Percentiles rank a stretch among this genome's conserved stretches.
These are phyloP conservation scores for Dasypolia templi DNA, from an alignment of 2,888 invertebrate genomes.

Conservation along the genomic window DNA sequence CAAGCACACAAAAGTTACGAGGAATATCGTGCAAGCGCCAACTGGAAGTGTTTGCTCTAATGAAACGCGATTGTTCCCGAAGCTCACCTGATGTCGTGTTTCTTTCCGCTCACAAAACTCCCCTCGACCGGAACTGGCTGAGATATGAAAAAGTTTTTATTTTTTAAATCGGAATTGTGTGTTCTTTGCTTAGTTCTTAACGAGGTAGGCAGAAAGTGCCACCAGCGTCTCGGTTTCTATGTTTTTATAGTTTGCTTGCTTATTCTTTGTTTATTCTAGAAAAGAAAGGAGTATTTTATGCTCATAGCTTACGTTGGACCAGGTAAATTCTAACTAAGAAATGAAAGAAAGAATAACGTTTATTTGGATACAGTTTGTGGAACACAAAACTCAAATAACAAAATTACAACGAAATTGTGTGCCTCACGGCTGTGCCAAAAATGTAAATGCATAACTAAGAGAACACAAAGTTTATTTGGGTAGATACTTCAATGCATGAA, in stretches of 20 bases:
- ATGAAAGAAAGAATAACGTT: too few relatives aligned
- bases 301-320: neutral
- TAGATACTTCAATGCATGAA: too few relatives aligned
- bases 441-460: too few relatives aligned
- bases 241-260: constrained; percentile 32
- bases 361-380: too few relatives aligned
- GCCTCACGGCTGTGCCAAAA: too few relatives aligned
- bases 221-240: constrained; percentile 11
- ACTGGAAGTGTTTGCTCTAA: constrained; percentile 66
- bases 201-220: constrained; percentile 44
- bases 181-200: constrained; percentile 53
- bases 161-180: constrained; percentile 58
- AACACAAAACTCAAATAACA: too few relatives aligned
- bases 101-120: constrained; percentile 66
- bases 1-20: constrained; percentile 32
- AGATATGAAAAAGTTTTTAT: constrained; percentile 71
- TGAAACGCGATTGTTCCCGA: constrained; percentile 73
- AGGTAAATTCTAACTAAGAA: neutral
- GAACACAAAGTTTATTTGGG: too few relatives aligned
- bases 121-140: constrained; percentile 51
- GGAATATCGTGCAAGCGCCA: constrained; percentile 40
- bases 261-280: constrained; percentile 20
- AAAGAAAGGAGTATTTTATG: constrained; percentile 5
- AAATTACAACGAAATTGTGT: too few relatives aligned
- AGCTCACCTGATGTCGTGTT: constrained; percentile 72